Percentiles rank a stretch among this genome's conserved stretches.
These are phyloP conservation scores for Ormyrus thymus DNA, from an alignment of 2,888 invertebrate genomes.

Conservation along the genomic window DNA sequence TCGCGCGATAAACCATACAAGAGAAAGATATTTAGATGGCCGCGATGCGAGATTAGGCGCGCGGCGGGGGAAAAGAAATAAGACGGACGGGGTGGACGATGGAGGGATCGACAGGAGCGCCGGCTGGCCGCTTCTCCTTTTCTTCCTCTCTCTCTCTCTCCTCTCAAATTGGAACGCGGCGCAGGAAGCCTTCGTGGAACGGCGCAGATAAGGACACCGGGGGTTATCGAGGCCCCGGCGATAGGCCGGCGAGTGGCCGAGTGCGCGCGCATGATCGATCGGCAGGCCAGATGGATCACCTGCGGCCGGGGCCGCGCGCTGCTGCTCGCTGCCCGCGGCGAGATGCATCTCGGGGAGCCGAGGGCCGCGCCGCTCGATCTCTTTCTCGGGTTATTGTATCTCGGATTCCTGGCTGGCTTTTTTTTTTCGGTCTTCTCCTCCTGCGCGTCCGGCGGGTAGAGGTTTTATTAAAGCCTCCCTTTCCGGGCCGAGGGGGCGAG, in stretches of 20 bases:
- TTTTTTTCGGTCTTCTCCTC: neutral
- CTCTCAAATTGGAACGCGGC: conserved; percentile 19
- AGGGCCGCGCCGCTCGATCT: neutral
- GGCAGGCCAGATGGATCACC: conserved; percentile 45
- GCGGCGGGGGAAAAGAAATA: neutral
- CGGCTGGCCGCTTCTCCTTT: too few relatives aligned
- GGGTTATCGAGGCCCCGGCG: conserved; percentile 38
- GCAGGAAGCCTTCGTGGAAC: conserved; percentile 28
- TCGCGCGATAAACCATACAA: neutral
- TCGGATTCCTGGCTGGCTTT: neutral
- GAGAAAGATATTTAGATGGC: conserved; percentile 50
- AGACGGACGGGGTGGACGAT: neutral
- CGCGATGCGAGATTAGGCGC: conserved; percentile 38
- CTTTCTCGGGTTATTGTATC: neutral
- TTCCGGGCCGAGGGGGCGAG: neutral
- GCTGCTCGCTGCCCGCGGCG: neutral
- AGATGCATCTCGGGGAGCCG: conserved; percentile 16
- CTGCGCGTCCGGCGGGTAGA: too few relatives aligned
- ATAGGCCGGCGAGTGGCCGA: neutral
- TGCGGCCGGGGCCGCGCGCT: conserved; percentile 4
- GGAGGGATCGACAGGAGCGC: conserved; percentile 39
- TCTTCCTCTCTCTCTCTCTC: neutral
- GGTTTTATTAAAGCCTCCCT: neutral
- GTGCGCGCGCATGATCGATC: conserved; percentile 48
- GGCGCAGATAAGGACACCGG: conserved; percentile 12